These are phyloP conservation scores for Nephotettix cincticeps DNA, from an alignment of 1,140 invertebrate genomes.

Conservation along the genomic window DNA sequence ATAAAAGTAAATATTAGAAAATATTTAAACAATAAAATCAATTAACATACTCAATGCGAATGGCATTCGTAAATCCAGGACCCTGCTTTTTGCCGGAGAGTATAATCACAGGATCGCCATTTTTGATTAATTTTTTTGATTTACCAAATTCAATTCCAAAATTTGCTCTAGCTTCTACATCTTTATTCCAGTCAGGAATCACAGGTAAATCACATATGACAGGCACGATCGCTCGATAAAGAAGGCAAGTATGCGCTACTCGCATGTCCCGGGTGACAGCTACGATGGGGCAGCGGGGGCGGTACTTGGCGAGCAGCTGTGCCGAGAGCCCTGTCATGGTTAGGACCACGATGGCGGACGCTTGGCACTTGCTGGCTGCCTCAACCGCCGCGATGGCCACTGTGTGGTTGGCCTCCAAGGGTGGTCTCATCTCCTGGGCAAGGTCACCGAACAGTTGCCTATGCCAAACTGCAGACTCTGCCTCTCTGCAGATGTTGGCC, in stretches of 20 bases:
- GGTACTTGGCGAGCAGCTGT: conserved; percentile 89
- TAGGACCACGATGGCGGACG: conserved; percentile 91
- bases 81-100: conserved; percentile 97
- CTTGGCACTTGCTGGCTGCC: conserved; percentile 87
- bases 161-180: conserved; percentile 91
- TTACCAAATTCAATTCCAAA: conserved; percentile 87
- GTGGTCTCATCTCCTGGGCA: conserved; percentile 72
- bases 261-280: conserved; percentile 86
- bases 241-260: conserved; percentile 89
- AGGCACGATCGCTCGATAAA: conserved; percentile 60
- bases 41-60: conserved; percentile 92
- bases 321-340: conserved; percentile 94
- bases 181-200: conserved; percentile 82
- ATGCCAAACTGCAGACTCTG: conserved; percentile 97
- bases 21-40: no score
- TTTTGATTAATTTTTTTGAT: conserved; percentile 79
- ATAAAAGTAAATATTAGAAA: no score
- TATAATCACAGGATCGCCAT: conserved; percentile 87
- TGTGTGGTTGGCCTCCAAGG: conserved; percentile 86
- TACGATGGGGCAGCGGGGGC: conserved; percentile 94
- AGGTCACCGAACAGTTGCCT: conserved; percentile 85
- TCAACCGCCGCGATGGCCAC: conserved; percentile 95
- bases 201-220: background rate
- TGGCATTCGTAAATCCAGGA: conserved; percentile 95
- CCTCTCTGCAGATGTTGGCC: conserved; percentile 96